Evolutionary conservation across 2,113 vertebrate genomes (phyloP).

Genomic region (Leptocoma aspasia): DNA sequence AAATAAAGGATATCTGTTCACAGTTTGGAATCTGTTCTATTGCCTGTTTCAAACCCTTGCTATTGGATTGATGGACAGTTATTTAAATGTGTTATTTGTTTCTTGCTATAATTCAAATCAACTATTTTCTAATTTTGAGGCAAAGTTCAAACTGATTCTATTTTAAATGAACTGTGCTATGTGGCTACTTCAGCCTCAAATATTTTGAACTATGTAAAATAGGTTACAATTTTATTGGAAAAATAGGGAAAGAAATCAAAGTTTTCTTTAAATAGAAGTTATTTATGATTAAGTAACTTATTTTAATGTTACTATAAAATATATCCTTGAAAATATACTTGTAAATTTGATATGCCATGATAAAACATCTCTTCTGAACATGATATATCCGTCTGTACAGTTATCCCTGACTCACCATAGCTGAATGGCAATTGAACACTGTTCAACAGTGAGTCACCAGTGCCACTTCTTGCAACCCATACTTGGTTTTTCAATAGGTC

Average conservation of each 20-base stretch:
- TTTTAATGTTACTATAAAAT: neutral
- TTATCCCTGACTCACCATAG: neutral
- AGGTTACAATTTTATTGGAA: conserved; percentile 42
- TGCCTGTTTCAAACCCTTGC: neutral
- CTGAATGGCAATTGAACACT: neutral
- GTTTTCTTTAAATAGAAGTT: neutral
- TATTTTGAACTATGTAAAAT: conserved; percentile 45
- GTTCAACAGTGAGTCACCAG: neutral
- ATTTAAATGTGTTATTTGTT: neutral
- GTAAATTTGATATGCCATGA: neutral
- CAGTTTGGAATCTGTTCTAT: conserved; percentile 8
- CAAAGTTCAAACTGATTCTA: conserved; percentile 25
- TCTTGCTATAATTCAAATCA: conserved; percentile 1
- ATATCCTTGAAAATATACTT: neutral
- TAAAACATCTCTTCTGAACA: neutral
- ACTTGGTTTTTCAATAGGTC: neutral
- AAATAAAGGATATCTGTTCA: conserved; percentile 24
- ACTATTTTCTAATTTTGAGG: conserved; percentile 45
- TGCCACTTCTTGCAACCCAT: neutral
- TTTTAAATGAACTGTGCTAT: conserved; percentile 45
- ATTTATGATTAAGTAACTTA: neutral
- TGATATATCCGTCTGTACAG: neutral
- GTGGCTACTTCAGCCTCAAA: conserved; percentile 43
- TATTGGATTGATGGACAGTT: neutral
- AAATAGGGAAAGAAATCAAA: conserved; percentile 36